These are phyloP conservation scores for Abrostola triplasia DNA, from an alignment of 2,888 invertebrate species.

Conservation along the genomic window DNA sequence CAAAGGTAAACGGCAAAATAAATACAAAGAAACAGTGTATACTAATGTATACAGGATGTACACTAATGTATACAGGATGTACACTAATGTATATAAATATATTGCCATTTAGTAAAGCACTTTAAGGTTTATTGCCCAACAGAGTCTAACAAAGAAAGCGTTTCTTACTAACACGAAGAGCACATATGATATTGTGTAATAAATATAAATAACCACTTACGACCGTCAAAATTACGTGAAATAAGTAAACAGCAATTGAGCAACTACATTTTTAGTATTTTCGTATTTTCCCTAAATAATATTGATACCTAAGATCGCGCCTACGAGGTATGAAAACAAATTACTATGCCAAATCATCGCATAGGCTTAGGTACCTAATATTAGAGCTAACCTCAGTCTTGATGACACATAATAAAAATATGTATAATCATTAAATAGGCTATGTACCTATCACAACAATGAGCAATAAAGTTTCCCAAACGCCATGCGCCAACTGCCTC, in stretches of 20 bases:
- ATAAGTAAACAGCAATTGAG: slow-evolving; percentile 20
- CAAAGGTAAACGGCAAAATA: no score
- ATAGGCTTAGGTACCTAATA: neutral
- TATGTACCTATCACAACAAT: slow-evolving; percentile 1
- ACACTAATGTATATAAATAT: neutral
- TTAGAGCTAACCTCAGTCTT: neutral
- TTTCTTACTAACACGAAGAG: slow-evolving; percentile 47
- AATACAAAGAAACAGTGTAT: no score
- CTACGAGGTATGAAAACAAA: neutral
- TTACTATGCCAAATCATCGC: neutral
- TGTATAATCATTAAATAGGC: slow-evolving; percentile 8
- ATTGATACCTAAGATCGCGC: neutral
- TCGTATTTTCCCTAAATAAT: neutral
- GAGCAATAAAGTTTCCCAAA: slow-evolving; percentile 15
- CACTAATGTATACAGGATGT: neutral
- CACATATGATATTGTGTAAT: slow-evolving; percentile 54
- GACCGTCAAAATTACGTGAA: slow-evolving; percentile 10
- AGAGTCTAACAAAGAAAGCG: slow-evolving; percentile 59
- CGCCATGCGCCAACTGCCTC: slow-evolving; percentile 3
- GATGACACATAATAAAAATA: slow-evolving; percentile 14
- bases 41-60: neutral
- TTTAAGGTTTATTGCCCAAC: slow-evolving; percentile 38
- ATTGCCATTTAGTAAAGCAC: slow-evolving; percentile 15
- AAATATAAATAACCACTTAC: slow-evolving; percentile 31
- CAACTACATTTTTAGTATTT: slow-evolving; percentile 10